A percentile compares a stretch with the other conserved stretches of the same genome.
Evolutionary conservation across 2,797 vertebrate genomes (phyloP).

Genomic region (Sorex maritimensis): DNA sequence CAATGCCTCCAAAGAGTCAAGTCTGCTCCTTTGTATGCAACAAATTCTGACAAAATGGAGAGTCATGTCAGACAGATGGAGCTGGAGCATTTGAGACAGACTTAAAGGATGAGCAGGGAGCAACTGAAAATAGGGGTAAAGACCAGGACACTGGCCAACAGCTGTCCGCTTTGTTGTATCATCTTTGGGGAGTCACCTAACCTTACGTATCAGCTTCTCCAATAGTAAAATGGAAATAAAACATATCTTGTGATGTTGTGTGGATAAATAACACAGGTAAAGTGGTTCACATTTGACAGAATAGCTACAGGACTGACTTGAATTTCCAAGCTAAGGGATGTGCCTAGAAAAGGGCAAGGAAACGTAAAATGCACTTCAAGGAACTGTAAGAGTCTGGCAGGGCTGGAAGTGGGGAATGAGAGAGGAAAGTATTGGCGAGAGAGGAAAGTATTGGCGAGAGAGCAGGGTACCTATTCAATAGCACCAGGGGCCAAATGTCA

Average conservation of each 20-base stretch:
- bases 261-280: background rate
- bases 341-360: background rate
- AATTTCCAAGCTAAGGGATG: background rate
- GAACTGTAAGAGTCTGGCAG: background rate
- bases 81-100: background rate
- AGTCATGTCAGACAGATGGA: background rate
- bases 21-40: background rate
- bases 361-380: background rate
- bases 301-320: background rate
- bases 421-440: too few species aligned
- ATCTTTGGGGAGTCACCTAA: background rate
- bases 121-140: background rate
- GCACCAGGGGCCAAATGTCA: background rate
- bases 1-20: background rate
- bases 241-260: background rate
- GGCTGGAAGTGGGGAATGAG: background rate
- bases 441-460: background rate
- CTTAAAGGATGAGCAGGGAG: background rate
- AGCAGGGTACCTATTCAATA: background rate
- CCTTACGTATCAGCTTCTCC: background rate
- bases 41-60: background rate
- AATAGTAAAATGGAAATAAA: slow-evolving; percentile 2
- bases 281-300: background rate
- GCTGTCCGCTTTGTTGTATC: background rate
- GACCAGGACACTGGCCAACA: background rate